Percentiles rank a stretch among this genome's conserved stretches.
These are phyloP conservation scores for Mimas tiliae DNA, from an alignment of 2,888 invertebrate genomes.

Conservation along the genomic window DNA sequence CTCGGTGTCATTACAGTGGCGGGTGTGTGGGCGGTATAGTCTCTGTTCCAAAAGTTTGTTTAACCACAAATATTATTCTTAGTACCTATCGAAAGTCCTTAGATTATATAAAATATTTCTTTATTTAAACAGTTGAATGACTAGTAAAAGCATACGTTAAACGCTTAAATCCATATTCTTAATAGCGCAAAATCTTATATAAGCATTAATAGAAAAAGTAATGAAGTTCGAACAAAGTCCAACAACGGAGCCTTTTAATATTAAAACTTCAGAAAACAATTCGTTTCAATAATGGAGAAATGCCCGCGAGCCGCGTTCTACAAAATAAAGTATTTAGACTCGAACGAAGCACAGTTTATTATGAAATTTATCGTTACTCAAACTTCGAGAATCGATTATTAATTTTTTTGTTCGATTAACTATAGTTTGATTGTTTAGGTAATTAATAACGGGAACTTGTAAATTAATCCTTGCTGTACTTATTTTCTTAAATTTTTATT, in stretches of 20 bases:
- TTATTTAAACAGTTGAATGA: constrained; percentile 17
- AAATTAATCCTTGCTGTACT: not conserved
- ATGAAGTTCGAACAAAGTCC: constrained; percentile 51
- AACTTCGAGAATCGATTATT: constrained; percentile 59
- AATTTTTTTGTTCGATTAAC: constrained; percentile 45
- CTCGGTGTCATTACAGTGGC: no score
- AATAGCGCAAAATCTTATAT: constrained; percentile 48
- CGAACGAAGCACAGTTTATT: constrained; percentile 66
- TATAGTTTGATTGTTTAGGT: constrained; percentile 24
- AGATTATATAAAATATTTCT: not conserved
- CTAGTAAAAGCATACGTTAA: constrained; percentile 21
- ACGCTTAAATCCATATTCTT: constrained; percentile 34
- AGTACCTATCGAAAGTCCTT: not conserved
- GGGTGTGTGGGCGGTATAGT: no score
- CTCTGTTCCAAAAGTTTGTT: no score
- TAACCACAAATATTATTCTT: not conserved
- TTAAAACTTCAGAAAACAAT: constrained; percentile 76
- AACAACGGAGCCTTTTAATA: constrained; percentile 64
- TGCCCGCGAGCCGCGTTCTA: constrained; percentile 63
- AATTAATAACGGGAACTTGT: constrained; percentile 13
- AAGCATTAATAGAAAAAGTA: constrained; percentile 50
- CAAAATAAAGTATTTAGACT: constrained; percentile 75
- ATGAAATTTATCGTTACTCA: constrained; percentile 64
- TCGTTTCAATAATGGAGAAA: constrained; percentile 74
- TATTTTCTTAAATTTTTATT: not conserved